phyloP scores from a whole-genome alignment of 2,888 invertebrate species.

The Melitaea athalia region DNA sequence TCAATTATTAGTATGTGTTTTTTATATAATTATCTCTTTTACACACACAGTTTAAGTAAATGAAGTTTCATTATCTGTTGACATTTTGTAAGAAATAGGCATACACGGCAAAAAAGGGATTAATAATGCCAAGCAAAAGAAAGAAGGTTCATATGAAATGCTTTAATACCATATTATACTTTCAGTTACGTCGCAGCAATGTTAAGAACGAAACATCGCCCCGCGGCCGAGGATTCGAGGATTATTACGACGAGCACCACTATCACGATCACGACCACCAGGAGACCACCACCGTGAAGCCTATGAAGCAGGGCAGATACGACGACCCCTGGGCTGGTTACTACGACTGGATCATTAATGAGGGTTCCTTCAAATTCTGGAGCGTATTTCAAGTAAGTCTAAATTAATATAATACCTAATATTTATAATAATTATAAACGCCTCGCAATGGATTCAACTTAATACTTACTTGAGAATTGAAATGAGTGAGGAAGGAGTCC shows the following conservation, averaged over 20 bases:
- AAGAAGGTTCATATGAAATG: too few species aligned
- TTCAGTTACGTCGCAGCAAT: slow-evolving; percentile 53
- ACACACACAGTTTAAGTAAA: too few species aligned
- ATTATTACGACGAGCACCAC: slow-evolving; percentile 74
- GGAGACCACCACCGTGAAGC: slow-evolving; percentile 65
- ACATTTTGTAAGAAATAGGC: too few species aligned
- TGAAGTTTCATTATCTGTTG: too few species aligned
- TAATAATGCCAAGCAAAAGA: too few species aligned
- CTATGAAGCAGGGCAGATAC: slow-evolving; percentile 83
- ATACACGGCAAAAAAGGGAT: too few species aligned
- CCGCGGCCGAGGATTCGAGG: slow-evolving; percentile 68
- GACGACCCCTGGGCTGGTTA: slow-evolving; percentile 90
- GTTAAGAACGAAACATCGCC: slow-evolving; percentile 44
- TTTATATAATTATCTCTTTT: too few species aligned
- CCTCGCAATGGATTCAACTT: too few species aligned
- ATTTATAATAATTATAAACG: neutral
- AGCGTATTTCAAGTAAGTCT: slow-evolving; percentile 89
- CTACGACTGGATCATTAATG: slow-evolving; percentile 93
- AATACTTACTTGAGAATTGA: too few species aligned
- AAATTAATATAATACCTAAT: neutral
- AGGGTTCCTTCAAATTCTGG: slow-evolving; percentile 95
- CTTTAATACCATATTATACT: neutral
- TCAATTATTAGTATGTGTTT: too few species aligned
- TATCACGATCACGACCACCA: slow-evolving; percentile 66
- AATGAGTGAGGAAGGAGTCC: too few species aligned